These are phyloP conservation scores for Drosophila niveifrons DNA, from an alignment of 2,888 invertebrate genomes.

Conservation along the genomic window DNA sequence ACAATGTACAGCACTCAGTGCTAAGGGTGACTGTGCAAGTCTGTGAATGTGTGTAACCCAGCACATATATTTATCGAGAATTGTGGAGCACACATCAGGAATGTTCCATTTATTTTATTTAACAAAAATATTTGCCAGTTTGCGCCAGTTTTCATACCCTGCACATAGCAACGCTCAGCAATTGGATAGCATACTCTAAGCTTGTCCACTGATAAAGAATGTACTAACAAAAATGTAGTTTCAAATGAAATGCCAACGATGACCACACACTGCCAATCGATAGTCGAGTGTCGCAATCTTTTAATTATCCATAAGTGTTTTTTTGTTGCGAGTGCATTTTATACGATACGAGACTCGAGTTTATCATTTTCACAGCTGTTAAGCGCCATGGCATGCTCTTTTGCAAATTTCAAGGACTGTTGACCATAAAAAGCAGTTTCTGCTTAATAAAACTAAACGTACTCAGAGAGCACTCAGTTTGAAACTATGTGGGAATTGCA, in stretches of 20 bases:
- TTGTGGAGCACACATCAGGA: constrained; percentile 36
- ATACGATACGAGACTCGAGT: constrained; percentile 1
- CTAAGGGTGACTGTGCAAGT: constrained; percentile 10
- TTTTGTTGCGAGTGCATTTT: neutral
- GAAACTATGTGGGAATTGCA: constrained; percentile 29
- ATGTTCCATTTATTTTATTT: constrained; percentile 35
- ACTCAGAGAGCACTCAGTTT: constrained; percentile 3
- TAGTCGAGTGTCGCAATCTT: neutral
- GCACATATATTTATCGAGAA: constrained; percentile 46
- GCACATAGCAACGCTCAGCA: neutral
- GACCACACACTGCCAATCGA: neutral
- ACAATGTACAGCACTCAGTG: constrained; percentile 48
- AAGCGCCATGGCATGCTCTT: neutral
- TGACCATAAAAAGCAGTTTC: constrained; percentile 14
- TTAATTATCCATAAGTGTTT: neutral
- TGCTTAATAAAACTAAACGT: constrained; percentile 13
- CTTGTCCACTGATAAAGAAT: neutral
- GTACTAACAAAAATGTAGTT: neutral
- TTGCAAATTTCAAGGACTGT: constrained; percentile 8
- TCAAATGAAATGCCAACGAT: neutral
- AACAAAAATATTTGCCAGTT: constrained; percentile 41
- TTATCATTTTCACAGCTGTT: constrained; percentile 13
- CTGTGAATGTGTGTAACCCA: constrained; percentile 10
- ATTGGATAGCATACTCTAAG: neutral
- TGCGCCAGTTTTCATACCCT: neutral